A percentile compares a stretch with the other conserved stretches of the same genome.
Conservation (phyloP, 2,888 invertebrate genomes). For the Polydrusus cervinus region DNA sequence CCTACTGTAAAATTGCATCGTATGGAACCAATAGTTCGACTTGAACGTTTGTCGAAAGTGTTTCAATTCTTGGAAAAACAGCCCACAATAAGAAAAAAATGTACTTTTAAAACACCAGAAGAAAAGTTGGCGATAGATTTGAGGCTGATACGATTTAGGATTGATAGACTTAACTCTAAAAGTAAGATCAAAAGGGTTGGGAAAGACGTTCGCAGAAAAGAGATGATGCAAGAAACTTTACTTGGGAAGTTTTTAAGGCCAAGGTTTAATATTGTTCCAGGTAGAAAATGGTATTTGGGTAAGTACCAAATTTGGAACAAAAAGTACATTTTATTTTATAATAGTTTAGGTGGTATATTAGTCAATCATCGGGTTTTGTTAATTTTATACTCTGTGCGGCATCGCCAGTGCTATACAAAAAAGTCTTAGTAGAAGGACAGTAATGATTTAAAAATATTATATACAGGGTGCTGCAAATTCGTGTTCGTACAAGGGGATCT, state of each 20-base stretch:
- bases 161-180: constrained; percentile 17
- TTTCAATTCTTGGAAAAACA: neutral
- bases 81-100: neutral
- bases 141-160: constrained; percentile 21
- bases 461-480: too few relatives aligned
- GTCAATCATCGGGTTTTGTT: too few relatives aligned
- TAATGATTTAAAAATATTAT: too few relatives aligned
- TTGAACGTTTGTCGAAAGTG: constrained; percentile 4
- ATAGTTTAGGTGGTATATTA: too few relatives aligned
- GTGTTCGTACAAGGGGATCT: too few relatives aligned
- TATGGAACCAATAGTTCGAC: constrained; percentile 9
- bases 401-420: too few relatives aligned
- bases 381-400: too few relatives aligned
- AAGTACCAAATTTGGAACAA: constrained; percentile 1
- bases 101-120: constrained; percentile 1
- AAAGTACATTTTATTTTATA: too few relatives aligned
- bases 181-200: constrained; percentile 18
- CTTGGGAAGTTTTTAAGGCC: constrained; percentile 22
- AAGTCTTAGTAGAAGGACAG: too few relatives aligned
- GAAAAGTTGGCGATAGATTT: constrained; percentile 13
- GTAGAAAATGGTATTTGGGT: constrained; percentile 38
- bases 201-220: neutral
- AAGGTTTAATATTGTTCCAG: constrained; percentile 30
- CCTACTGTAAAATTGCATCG: constrained; percentile 10
- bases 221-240: neutral